Conservation (phyloP, 2,797 vertebrate genomes). For the Spinus olivaceus region DNA sequence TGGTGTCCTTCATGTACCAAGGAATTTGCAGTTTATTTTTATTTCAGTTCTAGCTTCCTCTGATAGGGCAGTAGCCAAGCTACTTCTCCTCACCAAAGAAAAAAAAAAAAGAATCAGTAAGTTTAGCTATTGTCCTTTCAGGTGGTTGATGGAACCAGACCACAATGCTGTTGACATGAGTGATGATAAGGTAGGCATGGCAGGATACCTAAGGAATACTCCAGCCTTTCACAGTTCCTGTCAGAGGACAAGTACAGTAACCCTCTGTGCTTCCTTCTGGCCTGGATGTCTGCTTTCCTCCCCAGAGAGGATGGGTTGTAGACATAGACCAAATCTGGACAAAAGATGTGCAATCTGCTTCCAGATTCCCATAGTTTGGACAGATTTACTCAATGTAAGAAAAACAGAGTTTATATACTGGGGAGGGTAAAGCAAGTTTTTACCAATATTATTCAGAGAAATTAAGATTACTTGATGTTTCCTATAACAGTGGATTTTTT, state of each 20-base stretch:
- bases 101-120: background rate
- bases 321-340: background rate
- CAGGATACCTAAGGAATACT: background rate
- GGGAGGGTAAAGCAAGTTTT: background rate
- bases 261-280: background rate
- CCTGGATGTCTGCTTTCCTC: background rate
- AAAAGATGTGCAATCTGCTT: background rate
- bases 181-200: background rate
- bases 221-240: background rate
- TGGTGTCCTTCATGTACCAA: background rate
- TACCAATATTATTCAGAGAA: background rate
- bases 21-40: background rate
- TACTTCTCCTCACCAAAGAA: background rate
- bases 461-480: background rate
- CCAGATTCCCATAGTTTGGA: background rate
- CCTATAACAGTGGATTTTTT: background rate
- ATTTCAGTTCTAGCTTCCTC: background rate
- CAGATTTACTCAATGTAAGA: background rate
- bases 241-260: background rate
- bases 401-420: background rate
- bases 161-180: background rate
- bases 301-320: fast-evolving
- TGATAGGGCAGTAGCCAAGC: background rate
- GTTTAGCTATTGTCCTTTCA: background rate
- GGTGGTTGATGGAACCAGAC: background rate